These are phyloP conservation scores for Solenopsis invicta DNA, from an alignment of 1,140 invertebrate species.

Conservation along the genomic window DNA sequence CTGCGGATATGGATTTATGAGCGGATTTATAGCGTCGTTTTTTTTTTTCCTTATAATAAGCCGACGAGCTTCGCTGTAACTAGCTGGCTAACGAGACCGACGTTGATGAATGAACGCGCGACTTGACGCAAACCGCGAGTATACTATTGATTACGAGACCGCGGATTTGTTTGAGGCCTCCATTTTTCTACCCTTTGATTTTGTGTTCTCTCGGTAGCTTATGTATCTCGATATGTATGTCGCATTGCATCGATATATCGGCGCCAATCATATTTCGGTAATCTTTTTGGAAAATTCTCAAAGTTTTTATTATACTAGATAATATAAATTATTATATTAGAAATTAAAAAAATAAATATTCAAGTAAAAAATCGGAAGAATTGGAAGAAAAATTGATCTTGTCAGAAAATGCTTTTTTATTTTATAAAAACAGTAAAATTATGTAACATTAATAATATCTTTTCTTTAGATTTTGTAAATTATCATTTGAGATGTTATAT, in stretches of 20 bases:
- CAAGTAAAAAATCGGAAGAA: neutral
- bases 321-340: neutral
- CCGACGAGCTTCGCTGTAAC: conserved; percentile 41
- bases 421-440: conserved; percentile 2
- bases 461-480: neutral
- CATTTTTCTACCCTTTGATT: conserved; percentile 15
- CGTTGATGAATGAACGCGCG: conserved; percentile 71
- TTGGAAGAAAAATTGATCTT: neutral
- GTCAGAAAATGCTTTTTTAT: neutral
- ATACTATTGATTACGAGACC: conserved; percentile 25
- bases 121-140: conserved; percentile 36
- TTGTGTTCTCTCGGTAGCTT: neutral
- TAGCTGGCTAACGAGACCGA: conserved; percentile 68
- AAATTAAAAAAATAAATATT: neutral
- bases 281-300: neutral
- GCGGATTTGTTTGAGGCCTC: neutral
- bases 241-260: neutral
- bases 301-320: neutral
- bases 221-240: neutral
- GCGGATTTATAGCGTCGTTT: conserved; percentile 72
- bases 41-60: conserved; percentile 72
- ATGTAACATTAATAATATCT: neutral
- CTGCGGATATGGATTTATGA: conserved; percentile 60
- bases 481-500: neutral
- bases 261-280: neutral